Evolutionary conservation across 2,113 vertebrate genomes (phyloP), one percentile per base, ranked within the genome.

Genomic region (Eudyptes chrysolophus): DNA sequence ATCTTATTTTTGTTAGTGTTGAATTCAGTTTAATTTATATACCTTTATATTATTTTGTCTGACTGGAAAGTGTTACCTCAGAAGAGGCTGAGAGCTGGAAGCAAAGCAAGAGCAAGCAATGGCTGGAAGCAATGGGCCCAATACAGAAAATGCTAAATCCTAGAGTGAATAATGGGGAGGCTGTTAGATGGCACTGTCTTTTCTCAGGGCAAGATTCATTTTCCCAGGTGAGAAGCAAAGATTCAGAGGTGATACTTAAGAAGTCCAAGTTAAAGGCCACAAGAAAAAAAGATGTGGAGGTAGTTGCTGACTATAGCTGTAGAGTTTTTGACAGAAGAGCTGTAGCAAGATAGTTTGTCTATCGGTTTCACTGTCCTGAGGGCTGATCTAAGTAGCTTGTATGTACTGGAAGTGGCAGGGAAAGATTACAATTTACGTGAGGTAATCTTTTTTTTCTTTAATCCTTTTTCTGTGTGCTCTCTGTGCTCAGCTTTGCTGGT

Each of bases 341-440:
- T 70, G 18, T 21, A 46, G 25, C 14, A 2, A 2, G 6, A 6
- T 5, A 25, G 24, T 57, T 79, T 71, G 29, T 65, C 16, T 44
- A 16, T 69, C 44, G 17, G 29, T 58, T 80, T 64, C 11, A 3
- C 18, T 51, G 25, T 68, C 44, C 72, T 36, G 7, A 74, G 17
- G 10, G 26, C 62, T 46, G 9, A 30, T 18, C 26, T 16, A 48
- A 77, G 48, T 38, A 66, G 51, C 44, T 77, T 54, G 16, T 25
- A 11, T 3, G 1, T 71, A 19, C 36, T 36, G 11, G 52, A 60
- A 52, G 16, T 21, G 16, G 3, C 0, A 0, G 16, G 30, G 44
- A n/a, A 80, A 78, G 9, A 40, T 24, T 58, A 25, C 13, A 30
- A 6, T 55, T 79, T 38, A n/a, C 34, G 20, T 58, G 36, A 71